Base-by-base conservation (phyloP, 2,113 vertebrate species). In the Ageneiosus marmoratus region DNA sequence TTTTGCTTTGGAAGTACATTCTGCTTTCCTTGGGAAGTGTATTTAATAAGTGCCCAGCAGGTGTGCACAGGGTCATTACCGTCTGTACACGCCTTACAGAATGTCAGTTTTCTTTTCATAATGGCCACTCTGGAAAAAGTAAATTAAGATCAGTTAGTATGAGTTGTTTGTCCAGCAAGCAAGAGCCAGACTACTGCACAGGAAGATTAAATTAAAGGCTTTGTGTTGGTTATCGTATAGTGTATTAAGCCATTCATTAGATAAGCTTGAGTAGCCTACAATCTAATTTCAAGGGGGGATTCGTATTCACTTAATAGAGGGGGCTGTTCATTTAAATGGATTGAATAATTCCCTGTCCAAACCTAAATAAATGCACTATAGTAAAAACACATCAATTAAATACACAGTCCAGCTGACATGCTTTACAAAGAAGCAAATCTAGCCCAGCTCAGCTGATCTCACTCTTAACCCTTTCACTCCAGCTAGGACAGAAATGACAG, bases 161-260 rank as follows among this genome's bases (percentile, higher is more conserved):
- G 22, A 56, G 62, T 60, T 69, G 55, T 80, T 86, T 80, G 53
- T 83, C 18, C 58, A 34, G 41, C 69, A 27, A 13, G 44, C 32
- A 20, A 79, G 18, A 81, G 56, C 18, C 84, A 81, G 37, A 83
- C 79, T 84, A 86, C 73, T 53, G 29, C 44, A 70, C 82, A 86
- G 82, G 79, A 79, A 87, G 92, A 86, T 88, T 92, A 85, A 92
- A 93, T 92, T 90, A 90, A 88, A 87, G 79, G 82, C 88, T 89
- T 92, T 79, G 83, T 85, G 86, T 89, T 91, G 90, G 89, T 89
- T 90, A 92, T 91, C 89, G 89, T 91, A 89, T 92, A 83, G 77
- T 83, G 63, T 79, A 89, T 88, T 85, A 81, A 84, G 84, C 84
- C 89, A 89, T 91, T 91, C 89, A 92, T 94, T 93, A 92, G 89